Evolutionary conservation across 2,888 invertebrate genomes (phyloP).

Genomic region (Machimus atricapillus): DNA sequence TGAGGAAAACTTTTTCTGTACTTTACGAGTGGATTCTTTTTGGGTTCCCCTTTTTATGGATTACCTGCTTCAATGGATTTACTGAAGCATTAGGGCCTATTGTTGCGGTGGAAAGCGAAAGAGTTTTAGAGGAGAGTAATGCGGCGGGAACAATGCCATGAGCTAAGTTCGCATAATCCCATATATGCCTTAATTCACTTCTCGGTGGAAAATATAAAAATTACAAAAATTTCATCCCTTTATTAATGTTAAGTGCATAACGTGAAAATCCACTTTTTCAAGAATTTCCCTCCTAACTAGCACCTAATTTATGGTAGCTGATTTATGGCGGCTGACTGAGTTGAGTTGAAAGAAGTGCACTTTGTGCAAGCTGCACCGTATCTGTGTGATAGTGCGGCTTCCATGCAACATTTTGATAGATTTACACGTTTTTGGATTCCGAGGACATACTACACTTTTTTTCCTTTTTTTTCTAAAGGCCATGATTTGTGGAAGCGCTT

Average conservation of each 20-base stretch:
- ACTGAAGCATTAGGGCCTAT: conserved; percentile 8
- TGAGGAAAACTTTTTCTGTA: conserved; percentile 37
- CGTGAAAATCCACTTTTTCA: neutral
- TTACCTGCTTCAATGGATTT: conserved; percentile 24
- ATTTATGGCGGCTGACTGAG: neutral
- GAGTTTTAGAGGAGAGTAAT: neutral
- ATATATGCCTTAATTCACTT: neutral
- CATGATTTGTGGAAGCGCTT: neutral
- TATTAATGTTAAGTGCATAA: neutral
- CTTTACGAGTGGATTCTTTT: conserved; percentile 31
- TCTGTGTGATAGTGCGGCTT: neutral
- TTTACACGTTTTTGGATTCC: conserved; percentile 23
- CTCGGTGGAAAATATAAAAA: neutral
- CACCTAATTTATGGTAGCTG: neutral
- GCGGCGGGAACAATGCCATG: neutral
- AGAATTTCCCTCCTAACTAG: neutral
- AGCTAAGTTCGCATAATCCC: neutral
- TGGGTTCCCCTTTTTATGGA: conserved; percentile 15
- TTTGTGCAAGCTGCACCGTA: neutral
- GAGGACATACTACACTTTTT: neutral
- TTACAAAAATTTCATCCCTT: neutral
- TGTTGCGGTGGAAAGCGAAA: conserved; percentile 18
- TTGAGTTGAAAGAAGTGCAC: neutral
- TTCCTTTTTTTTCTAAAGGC: neutral
- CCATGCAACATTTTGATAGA: conserved; percentile 18